These are phyloP conservation scores for Ophthalmolycus amberensis DNA, from an alignment of 2,113 vertebrate species.

Conservation along the genomic window DNA sequence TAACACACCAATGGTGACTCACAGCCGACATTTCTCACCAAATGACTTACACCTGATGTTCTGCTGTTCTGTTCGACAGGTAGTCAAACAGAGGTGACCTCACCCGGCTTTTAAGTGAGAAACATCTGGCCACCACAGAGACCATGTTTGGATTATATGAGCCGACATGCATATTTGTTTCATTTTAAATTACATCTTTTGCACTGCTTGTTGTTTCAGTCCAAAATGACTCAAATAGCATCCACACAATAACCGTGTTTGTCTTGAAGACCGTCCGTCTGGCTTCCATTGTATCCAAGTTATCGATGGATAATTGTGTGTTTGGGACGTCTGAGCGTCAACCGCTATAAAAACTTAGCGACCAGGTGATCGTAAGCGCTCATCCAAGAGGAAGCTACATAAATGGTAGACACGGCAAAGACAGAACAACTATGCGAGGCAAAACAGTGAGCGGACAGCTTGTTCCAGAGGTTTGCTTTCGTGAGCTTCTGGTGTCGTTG, in stretches of 20 bases:
- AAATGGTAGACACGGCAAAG: too few relatives aligned
- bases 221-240: neutral
- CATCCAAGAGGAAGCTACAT: too few relatives aligned
- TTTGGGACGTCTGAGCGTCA: too few relatives aligned
- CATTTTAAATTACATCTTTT: neutral
- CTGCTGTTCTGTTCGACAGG: slow-evolving; percentile 4
- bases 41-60: neutral
- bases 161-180: neutral
- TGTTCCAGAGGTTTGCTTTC: too few relatives aligned
- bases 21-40: slow-evolving; percentile 22
- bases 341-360: too few relatives aligned
- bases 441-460: too few relatives aligned
- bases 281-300: neutral
- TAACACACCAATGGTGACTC: slow-evolving; percentile 55
- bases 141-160: neutral
- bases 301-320: too few relatives aligned
- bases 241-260: neutral
- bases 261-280: neutral
- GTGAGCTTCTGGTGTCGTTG: too few relatives aligned
- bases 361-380: too few relatives aligned
- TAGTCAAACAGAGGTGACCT: neutral
- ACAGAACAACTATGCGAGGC: too few relatives aligned
- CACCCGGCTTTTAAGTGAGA: neutral
- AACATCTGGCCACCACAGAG: neutral
- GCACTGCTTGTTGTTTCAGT: neutral